Evolutionary conservation across 2,888 invertebrate genomes (phyloP).

Genomic region (Drepanosiphum platanoidis): DNA sequence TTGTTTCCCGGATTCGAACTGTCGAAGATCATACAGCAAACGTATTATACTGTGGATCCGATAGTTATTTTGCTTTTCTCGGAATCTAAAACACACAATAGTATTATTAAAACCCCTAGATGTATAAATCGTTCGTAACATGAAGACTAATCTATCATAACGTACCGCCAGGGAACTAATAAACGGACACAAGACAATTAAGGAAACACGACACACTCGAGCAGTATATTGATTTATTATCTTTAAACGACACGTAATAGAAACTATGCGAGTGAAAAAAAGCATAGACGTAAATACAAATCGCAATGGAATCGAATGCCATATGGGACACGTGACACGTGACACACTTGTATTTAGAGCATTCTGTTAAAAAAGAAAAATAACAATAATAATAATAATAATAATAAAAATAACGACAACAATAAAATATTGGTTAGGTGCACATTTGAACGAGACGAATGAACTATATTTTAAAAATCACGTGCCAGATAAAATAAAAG

Average conservation of each 20-base stretch:
- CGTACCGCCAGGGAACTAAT: conserved; percentile 6
- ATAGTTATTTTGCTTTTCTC: neutral
- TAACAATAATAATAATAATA: too few relatives aligned
- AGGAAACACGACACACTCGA: neutral
- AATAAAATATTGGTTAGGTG: too few relatives aligned
- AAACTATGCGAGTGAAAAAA: neutral
- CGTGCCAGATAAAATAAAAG: too few relatives aligned
- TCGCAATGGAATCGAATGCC: neutral
- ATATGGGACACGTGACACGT: too few relatives aligned
- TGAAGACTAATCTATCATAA: neutral
- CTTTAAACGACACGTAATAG: neutral
- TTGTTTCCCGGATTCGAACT: neutral
- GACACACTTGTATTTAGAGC: neutral
- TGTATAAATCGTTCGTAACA: neutral
- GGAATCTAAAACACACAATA: neutral
- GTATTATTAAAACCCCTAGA: neutral
- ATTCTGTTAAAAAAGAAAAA: too few relatives aligned
- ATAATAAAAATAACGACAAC: too few relatives aligned
- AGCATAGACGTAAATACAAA: neutral
- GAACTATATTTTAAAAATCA: too few relatives aligned
- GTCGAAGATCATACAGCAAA: neutral
- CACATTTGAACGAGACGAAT: too few relatives aligned
- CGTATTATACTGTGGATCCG: neutral
- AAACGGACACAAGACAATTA: conserved; percentile 3
- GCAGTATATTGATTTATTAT: neutral